Percentiles rank a stretch among this genome's conserved stretches.
Evolutionary conservation across 2,113 vertebrate species (phyloP).

Genomic region (Zeus faber): DNA sequence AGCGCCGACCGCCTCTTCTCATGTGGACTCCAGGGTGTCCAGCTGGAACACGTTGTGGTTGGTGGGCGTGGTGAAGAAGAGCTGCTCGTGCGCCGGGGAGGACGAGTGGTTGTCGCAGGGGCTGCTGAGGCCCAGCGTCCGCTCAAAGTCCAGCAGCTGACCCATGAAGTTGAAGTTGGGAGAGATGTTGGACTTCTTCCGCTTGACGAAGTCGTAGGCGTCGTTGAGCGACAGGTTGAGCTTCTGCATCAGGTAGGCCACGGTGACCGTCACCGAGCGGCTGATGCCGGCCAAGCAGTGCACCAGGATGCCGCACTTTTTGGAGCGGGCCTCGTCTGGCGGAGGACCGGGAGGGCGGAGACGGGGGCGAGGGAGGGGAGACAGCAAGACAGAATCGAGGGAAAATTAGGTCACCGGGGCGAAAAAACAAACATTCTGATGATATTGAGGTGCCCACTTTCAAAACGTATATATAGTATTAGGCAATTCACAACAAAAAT

Average conservation of each 20-base stretch:
- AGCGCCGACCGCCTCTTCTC: constrained; percentile 68
- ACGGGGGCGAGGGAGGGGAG: constrained; percentile 6
- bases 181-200: constrained; percentile 99
- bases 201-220: constrained; percentile 97
- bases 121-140: constrained; percentile 95
- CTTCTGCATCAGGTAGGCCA: constrained; percentile 99
- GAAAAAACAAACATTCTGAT: neutral
- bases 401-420: neutral
- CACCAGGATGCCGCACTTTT: constrained; percentile 97
- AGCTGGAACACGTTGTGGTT: constrained; percentile 97
- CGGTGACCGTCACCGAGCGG: constrained; percentile 95
- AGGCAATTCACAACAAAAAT: neutral
- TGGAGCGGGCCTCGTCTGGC: constrained; percentile 95
- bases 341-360: neutral
- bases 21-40: constrained; percentile 95
- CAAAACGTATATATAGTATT: neutral
- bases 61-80: constrained; percentile 97
- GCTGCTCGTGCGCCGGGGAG: constrained; percentile 80
- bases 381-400: neutral
- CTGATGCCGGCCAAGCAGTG: constrained; percentile 98
- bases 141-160: constrained; percentile 97
- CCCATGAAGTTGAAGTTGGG: constrained; percentile 99
- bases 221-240: constrained; percentile 98
- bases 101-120: constrained; percentile 89
- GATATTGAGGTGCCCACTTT: neutral